Percentiles rank a stretch among this genome's conserved stretches.
Evolutionary conservation across 2,797 vertebrate species (phyloP).

Genomic region (Urocyon cinereoargenteus): DNA sequence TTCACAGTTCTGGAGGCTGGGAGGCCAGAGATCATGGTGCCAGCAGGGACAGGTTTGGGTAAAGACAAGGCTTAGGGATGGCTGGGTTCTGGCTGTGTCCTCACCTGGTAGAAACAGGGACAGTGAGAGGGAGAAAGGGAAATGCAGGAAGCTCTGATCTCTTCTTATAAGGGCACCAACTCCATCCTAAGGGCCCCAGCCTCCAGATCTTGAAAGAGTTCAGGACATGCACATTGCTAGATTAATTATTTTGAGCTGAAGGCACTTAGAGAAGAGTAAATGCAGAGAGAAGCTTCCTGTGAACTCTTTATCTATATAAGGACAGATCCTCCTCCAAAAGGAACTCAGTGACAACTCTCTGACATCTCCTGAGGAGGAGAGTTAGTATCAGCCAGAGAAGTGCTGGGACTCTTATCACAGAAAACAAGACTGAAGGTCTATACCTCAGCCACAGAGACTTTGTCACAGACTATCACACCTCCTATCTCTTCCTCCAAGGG

Average conservation of each 20-base stretch:
- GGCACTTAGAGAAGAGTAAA: neutral
- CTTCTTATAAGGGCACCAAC: neutral
- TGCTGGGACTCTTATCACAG: neutral
- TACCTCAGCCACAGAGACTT: neutral
- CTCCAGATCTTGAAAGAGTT: neutral
- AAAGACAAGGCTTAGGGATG: neutral
- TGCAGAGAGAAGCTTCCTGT: neutral
- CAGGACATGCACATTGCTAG: neutral
- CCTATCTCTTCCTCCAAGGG: neutral
- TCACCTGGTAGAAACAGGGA: neutral
- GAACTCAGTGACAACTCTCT: too few species aligned
- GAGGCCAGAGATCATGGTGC: too few species aligned
- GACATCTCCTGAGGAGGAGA: too few species aligned
- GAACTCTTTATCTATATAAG: neutral
- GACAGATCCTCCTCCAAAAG: neutral
- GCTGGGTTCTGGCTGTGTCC: neutral
- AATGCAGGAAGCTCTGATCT: neutral
- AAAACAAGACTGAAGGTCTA: neutral
- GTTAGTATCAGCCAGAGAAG: neutral
- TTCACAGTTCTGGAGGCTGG: neutral
- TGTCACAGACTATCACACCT: neutral
- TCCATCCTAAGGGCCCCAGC: too few species aligned
- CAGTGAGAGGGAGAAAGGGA: neutral
- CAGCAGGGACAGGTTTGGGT: neutral
- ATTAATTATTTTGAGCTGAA: neutral